Percentiles rank a stretch among this genome's conserved stretches.
These are phyloP conservation scores for Marisa cornuarietis DNA, from an alignment of 1,140 invertebrate genomes.

Conservation along the genomic window DNA sequence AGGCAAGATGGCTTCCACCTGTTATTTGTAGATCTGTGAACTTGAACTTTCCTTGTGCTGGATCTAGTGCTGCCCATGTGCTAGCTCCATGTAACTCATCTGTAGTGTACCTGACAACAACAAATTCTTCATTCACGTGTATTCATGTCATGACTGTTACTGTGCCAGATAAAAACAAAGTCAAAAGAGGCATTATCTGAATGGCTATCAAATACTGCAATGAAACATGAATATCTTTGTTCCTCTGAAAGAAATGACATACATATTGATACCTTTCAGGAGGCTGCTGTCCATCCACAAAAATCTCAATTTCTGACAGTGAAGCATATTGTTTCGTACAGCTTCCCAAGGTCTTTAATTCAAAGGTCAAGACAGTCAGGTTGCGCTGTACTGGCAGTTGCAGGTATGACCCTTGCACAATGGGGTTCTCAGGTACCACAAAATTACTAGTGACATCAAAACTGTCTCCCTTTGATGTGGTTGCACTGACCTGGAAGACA, in stretches of 20 bases:
- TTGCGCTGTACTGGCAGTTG: slow-evolving; percentile 39
- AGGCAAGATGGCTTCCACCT: slow-evolving; percentile 45
- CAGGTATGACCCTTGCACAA: slow-evolving; percentile 45
- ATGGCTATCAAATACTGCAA: too few species aligned
- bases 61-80: slow-evolving; percentile 45
- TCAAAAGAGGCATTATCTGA: too few species aligned
- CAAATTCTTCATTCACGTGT: background rate
- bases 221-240: too few species aligned
- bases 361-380: slow-evolving; percentile 34
- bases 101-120: slow-evolving; percentile 40
- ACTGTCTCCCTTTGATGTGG: slow-evolving; percentile 20
- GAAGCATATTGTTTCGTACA: slow-evolving; percentile 31
- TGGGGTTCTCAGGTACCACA: slow-evolving; percentile 31
- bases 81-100: slow-evolving; percentile 41
- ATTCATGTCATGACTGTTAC: background rate
- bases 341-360: slow-evolving; percentile 27
- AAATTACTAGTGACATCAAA: slow-evolving; percentile 47
- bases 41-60: slow-evolving; percentile 26
- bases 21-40: slow-evolving; percentile 44
- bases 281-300: slow-evolving; percentile 39
- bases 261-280: slow-evolving; percentile 33
- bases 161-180: too few species aligned
- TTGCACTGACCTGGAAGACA: slow-evolving; percentile 40
- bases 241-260: too few species aligned
- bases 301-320: slow-evolving; percentile 53